Evolutionary conservation across 2,113 vertebrate species (phyloP).

Genomic region (Hyaena hyaena): DNA sequence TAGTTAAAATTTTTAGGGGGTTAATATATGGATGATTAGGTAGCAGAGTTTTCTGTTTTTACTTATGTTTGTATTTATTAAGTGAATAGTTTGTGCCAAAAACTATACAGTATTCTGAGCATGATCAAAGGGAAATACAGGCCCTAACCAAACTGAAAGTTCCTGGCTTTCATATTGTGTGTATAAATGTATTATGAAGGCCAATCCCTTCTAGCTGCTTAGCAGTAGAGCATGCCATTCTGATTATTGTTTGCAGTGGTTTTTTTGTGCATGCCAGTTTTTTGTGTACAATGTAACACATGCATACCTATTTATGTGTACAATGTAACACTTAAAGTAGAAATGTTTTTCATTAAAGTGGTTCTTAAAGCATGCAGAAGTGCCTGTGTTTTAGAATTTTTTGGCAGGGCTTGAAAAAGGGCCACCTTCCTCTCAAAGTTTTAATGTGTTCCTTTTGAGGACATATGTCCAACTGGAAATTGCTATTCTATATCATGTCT

Average conservation of each 20-base stretch:
- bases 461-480: not conserved
- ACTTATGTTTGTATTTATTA: not conserved
- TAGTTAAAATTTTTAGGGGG: not conserved
- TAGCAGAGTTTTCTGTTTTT: not conserved
- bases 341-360: not conserved
- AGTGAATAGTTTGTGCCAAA: not conserved
- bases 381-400: not conserved
- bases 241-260: not conserved
- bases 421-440: not conserved
- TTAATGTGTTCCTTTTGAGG: not conserved
- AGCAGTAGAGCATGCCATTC: not conserved
- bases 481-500: not conserved
- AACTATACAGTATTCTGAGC: not conserved
- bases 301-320: not conserved
- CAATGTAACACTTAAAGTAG: not conserved
- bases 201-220: not conserved
- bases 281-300: not conserved
- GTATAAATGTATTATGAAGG: not conserved
- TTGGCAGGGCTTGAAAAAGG: not conserved
- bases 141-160: not conserved
- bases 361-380: constrained; percentile 8
- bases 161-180: not conserved
- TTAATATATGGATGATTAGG: not conserved
- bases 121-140: not conserved
- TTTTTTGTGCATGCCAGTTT: not conserved